Conservation (phyloP, 2,797 vertebrate genomes). For the Phrynocephalus guinanensis region DNA sequence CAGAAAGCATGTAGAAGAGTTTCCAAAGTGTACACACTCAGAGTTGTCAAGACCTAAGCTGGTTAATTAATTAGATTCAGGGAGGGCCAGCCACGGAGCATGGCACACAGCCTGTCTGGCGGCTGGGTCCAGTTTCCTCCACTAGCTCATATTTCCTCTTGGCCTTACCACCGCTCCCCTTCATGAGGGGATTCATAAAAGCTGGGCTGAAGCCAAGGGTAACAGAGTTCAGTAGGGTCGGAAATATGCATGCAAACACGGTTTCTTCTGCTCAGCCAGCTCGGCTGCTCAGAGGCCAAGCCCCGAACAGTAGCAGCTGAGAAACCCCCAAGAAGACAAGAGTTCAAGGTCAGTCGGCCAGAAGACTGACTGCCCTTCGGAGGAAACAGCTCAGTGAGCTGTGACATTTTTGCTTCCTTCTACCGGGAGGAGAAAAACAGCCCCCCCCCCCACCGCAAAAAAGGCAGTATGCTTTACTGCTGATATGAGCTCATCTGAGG, state of each 20-base stretch:
- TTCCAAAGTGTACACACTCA: background rate
- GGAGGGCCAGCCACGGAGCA: conserved; percentile 5
- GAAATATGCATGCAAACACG: conserved; percentile 15
- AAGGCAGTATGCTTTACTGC: background rate
- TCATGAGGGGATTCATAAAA: background rate
- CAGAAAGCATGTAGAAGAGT: conserved; percentile 17
- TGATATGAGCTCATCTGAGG: background rate
- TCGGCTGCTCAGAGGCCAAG: background rate
- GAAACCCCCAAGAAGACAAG: background rate
- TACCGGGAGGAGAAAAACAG: background rate
- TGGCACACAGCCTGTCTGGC: background rate
- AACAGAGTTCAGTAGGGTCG: conserved; percentile 18
- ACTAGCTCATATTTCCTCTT: conserved; percentile 33
- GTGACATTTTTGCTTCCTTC: background rate
- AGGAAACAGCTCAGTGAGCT: background rate
- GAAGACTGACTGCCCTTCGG: background rate
- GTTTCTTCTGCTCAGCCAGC: conserved; percentile 24
- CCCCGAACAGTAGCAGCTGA: conserved; percentile 34
- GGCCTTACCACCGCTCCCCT: background rate
- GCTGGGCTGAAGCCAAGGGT: conserved; percentile 23
- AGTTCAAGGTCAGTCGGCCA: conserved; percentile 25
- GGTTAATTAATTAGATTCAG: conserved; percentile 26
- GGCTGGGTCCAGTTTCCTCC: conserved; percentile 18
- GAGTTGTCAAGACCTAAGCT: background rate
- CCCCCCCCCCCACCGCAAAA: background rate